These are phyloP conservation scores for Amphilophus citrinellus DNA, from an alignment of 2,113 vertebrate species.

Conservation along the genomic window DNA sequence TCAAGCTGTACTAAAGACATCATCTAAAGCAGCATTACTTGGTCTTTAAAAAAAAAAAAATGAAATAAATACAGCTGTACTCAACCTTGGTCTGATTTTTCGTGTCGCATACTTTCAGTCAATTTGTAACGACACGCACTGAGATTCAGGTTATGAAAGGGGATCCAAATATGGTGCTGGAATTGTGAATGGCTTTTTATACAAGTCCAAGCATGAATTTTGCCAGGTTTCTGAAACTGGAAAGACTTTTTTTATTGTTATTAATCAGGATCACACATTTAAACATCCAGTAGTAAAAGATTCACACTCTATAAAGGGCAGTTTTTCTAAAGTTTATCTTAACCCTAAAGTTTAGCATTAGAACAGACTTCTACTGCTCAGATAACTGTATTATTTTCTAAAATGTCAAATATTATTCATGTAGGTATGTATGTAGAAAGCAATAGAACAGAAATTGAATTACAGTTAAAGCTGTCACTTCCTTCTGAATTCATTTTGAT, in stretches of 20 bases:
- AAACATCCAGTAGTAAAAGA: not conserved
- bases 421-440: no score
- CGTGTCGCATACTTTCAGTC: not conserved
- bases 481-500: not conserved
- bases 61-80: not conserved
- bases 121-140: no score
- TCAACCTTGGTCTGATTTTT: not conserved
- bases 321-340: no score
- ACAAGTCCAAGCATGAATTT: not conserved
- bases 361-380: no score
- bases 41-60: not conserved
- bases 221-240: not conserved
- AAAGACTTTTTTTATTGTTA: not conserved
- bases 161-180: not conserved
- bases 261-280: not conserved
- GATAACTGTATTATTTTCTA: no score
- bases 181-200: not conserved
- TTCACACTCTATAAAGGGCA: no score
- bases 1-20: not conserved
- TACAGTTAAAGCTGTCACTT: not conserved
- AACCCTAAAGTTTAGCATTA: no score
- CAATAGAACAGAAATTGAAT: no score
- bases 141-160: not conserved
- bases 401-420: no score
- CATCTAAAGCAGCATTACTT: not conserved